These are phyloP conservation scores for Sicus ferrugineus DNA, from an alignment of 2,888 invertebrate species.

Conservation along the genomic window DNA sequence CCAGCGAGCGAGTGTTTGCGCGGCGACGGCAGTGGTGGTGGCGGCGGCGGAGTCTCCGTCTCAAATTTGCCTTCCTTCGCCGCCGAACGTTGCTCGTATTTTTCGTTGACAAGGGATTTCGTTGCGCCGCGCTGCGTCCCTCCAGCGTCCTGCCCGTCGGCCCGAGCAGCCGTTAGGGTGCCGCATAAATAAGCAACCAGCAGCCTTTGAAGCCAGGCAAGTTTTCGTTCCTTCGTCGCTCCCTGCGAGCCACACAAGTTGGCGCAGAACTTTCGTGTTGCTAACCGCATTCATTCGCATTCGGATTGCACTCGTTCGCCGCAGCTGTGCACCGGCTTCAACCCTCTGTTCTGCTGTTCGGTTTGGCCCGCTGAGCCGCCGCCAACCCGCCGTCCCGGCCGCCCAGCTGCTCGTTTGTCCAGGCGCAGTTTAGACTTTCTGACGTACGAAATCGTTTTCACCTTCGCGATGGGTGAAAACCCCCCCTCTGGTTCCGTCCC, in stretches of 20 bases:
- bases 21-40: no score
- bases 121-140: background rate
- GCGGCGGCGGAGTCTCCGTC: no score
- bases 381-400: background rate
- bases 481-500: no score
- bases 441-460: slow-evolving; percentile 15
- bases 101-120: background rate
- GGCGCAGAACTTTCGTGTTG: slow-evolving; percentile 27
- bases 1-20: no score
- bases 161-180: background rate
- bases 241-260: slow-evolving; percentile 10
- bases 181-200: background rate
- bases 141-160: background rate
- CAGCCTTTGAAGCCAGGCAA: background rate
- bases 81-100: background rate
- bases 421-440: background rate
- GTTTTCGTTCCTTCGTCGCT: background rate
- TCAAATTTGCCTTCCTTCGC: no score
- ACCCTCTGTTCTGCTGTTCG: background rate
- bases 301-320: slow-evolving; percentile 23
- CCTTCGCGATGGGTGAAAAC: slow-evolving; percentile 12
- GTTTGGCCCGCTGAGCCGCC: background rate
- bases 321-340: background rate
- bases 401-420: background rate
- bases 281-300: slow-evolving; percentile 32